Conservation (phyloP, 2,888 invertebrate species). For the Crematogaster levior region DNA sequence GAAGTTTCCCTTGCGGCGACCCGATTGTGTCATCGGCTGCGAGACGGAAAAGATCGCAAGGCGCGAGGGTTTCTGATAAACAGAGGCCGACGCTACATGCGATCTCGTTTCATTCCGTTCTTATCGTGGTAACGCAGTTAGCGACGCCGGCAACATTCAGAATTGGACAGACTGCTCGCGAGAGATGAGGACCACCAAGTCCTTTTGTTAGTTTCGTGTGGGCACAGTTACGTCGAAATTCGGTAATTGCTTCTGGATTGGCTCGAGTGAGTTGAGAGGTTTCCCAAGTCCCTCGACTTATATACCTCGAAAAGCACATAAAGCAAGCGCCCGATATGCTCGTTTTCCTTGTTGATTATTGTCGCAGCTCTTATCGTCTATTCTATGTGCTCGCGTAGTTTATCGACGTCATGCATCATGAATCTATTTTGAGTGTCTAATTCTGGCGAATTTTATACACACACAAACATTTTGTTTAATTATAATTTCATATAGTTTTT, state of each 20-base stretch:
- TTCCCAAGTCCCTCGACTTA: constrained; percentile 69
- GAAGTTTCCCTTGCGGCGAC: constrained; percentile 19
- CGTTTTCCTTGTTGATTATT: constrained; percentile 25
- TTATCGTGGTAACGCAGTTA: constrained; percentile 70
- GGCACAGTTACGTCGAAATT: constrained; percentile 76
- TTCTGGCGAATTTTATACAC: too few relatives aligned
- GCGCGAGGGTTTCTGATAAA: neutral
- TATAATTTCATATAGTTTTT: neutral
- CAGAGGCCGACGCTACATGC: constrained; percentile 18
- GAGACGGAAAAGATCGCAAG: constrained; percentile 21
- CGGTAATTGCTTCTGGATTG: constrained; percentile 81
- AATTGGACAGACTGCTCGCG: constrained; percentile 54
- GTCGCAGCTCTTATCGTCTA: constrained; percentile 21
- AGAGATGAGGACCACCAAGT: constrained; percentile 60
- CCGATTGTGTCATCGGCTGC: neutral
- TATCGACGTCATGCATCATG: neutral
- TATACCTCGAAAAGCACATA: constrained; percentile 64
- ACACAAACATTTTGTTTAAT: too few relatives aligned
- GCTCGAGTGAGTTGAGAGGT: constrained; percentile 72
- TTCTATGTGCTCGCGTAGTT: constrained; percentile 4
- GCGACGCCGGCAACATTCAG: constrained; percentile 55
- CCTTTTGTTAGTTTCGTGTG: constrained; percentile 72
- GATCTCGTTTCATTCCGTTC: constrained; percentile 63
- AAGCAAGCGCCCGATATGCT: constrained; percentile 40
- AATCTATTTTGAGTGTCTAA: neutral